Percentiles rank a stretch among this genome's conserved stretches.
Evolutionary conservation across 2,888 invertebrate genomes (phyloP).

Genomic region (Trachelus iudaicus): DNA sequence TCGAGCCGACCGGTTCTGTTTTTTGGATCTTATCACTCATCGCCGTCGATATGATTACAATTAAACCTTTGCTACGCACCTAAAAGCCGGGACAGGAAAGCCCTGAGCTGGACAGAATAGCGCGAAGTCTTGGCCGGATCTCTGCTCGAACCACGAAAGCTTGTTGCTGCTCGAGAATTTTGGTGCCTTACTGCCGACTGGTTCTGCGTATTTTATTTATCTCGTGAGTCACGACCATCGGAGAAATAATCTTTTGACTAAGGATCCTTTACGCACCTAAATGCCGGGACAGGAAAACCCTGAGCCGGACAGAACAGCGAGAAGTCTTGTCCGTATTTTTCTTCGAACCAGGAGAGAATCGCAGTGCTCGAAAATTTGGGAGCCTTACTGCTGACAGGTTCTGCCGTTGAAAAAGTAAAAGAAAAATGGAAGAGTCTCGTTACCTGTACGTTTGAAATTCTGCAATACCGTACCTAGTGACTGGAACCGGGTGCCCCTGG

Average conservation of each 20-base stretch:
- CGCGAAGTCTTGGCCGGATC: constrained; percentile 69
- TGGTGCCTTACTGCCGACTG: constrained; percentile 75
- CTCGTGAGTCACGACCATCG: background rate
- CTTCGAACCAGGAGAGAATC: constrained; percentile 17
- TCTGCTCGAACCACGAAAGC: constrained; percentile 35
- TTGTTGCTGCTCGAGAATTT: constrained; percentile 69
- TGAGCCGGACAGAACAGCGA: constrained; percentile 81
- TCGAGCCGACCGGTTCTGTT: constrained; percentile 73
- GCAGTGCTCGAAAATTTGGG: constrained; percentile 72
- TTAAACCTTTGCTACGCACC: constrained; percentile 63
- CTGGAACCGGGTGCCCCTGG: constrained; percentile 68
- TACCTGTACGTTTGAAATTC: background rate
- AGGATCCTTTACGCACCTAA: constrained; percentile 68
- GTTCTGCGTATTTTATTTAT: constrained; percentile 52
- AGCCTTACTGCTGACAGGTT: constrained; percentile 73
- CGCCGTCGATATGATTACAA: background rate
- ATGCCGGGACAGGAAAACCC: constrained; percentile 79
- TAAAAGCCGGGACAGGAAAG: constrained; percentile 79
- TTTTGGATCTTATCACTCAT: constrained; percentile 13
- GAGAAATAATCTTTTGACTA: background rate
- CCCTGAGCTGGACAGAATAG: constrained; percentile 81
- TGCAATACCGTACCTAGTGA: constrained; percentile 62
- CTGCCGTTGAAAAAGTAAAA: constrained; percentile 38
- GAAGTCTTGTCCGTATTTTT: constrained; percentile 67
- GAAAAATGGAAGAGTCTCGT: background rate